Percentiles rank a stretch among this genome's conserved stretches.
Evolutionary conservation across 2,113 vertebrate species (phyloP).

Genomic region (Crypturellus undulatus): DNA sequence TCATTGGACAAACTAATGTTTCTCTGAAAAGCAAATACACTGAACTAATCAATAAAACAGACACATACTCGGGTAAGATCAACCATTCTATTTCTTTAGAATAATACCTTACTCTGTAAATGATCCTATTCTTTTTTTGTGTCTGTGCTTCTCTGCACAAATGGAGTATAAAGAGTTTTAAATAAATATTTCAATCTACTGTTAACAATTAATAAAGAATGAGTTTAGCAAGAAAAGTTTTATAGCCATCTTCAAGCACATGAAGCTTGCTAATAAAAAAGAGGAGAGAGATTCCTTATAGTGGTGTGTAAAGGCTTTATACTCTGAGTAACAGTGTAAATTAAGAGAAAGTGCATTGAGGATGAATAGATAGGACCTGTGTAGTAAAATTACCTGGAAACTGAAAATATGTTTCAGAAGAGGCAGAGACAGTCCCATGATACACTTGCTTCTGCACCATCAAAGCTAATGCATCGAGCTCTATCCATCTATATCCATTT

Average conservation of each 20-base stretch:
- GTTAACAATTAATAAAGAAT: slow-evolving; percentile 8
- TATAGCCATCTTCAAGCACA: neutral
- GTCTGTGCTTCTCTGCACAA: neutral
- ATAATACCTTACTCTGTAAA: neutral
- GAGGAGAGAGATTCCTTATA: neutral
- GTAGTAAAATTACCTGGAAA: neutral
- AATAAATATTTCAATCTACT: neutral
- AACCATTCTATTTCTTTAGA: neutral
- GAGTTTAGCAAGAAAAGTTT: neutral
- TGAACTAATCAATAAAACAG: slow-evolving; percentile 43
- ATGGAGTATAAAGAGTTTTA: neutral
- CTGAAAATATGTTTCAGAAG: neutral
- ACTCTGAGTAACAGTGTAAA: neutral
- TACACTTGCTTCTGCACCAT: neutral
- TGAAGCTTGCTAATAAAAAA: neutral
- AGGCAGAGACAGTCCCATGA: neutral
- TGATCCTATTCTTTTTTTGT: neutral
- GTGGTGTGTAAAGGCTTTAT: neutral
- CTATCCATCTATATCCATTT: neutral
- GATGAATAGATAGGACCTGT: neutral
- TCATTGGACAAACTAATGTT: slow-evolving; percentile 32
- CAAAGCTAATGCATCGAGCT: neutral
- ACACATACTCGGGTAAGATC: neutral
- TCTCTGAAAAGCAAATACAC: slow-evolving; percentile 20
- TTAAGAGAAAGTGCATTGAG: neutral